Conservation (phyloP, 2,888 invertebrate species). For the Microplitis deprimator region DNA sequence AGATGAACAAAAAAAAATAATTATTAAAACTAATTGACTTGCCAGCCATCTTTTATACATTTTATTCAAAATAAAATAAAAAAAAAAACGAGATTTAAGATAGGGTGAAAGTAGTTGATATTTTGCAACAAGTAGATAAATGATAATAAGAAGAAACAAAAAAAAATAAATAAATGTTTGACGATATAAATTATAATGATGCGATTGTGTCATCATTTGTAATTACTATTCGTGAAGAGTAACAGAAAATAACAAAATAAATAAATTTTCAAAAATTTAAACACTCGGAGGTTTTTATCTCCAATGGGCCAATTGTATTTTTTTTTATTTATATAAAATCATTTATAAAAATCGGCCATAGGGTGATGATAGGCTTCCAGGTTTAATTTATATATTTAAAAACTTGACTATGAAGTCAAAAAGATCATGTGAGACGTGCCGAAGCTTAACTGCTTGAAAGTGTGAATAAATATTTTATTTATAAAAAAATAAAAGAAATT, state of each 20-base stretch:
- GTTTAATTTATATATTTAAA: slow-evolving; percentile 66
- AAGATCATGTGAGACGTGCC: slow-evolving; percentile 49
- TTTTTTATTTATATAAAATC: slow-evolving; percentile 10
- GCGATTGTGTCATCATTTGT: slow-evolving; percentile 11
- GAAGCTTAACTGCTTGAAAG: slow-evolving; percentile 64
- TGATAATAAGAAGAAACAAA: slow-evolving; percentile 30
- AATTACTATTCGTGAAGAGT: slow-evolving; percentile 15
- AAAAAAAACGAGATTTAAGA: slow-evolving; percentile 51
- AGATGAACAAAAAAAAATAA: slow-evolving; percentile 20
- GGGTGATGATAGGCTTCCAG: slow-evolving; percentile 68
- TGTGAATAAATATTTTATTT: slow-evolving; percentile 70
- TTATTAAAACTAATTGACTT: slow-evolving; percentile 62
- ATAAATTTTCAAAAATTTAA: neutral
- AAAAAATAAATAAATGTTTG: slow-evolving; percentile 12
- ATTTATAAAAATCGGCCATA: slow-evolving; percentile 36
- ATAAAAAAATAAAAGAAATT: slow-evolving; percentile 57
- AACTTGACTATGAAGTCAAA: slow-evolving; percentile 62
- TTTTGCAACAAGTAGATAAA: slow-evolving; percentile 70
- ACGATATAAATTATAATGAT: slow-evolving; percentile 26
- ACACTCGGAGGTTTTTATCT: neutral
- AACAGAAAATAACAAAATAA: neutral
- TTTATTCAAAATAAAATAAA: slow-evolving; percentile 60
- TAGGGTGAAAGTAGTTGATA: slow-evolving; percentile 70
- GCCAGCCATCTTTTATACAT: slow-evolving; percentile 71
- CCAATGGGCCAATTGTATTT: slow-evolving; percentile 7